Conservation (phyloP, 2,888 invertebrate genomes). For the Sepioteuthis lessoniana region DNA sequence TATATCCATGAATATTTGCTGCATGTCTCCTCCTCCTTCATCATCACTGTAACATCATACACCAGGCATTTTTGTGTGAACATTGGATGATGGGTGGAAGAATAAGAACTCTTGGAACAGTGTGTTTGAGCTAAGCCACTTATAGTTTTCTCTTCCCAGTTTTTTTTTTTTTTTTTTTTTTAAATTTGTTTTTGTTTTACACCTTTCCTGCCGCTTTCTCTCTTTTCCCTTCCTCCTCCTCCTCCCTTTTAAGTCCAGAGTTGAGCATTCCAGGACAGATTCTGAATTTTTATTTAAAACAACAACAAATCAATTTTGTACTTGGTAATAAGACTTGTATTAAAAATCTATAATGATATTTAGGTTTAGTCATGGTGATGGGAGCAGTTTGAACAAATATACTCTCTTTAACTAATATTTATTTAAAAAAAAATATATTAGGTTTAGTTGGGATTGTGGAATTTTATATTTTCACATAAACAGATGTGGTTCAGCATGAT, state of each 20-base stretch:
- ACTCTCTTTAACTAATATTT: not conserved
- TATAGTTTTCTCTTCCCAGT: no score
- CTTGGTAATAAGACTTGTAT: not conserved
- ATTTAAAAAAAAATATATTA: not conserved
- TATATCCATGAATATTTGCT: not conserved
- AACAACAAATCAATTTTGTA: not conserved
- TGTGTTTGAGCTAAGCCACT: not conserved
- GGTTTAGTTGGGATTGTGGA: not conserved
- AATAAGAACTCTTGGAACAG: not conserved
- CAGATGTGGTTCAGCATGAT: not conserved
- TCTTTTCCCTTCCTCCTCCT: not conserved
- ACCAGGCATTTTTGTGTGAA: not conserved
- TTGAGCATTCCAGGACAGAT: slow-evolving; percentile 33
- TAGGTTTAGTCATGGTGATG: not conserved
- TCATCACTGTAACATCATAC: not conserved
- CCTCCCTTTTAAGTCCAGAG: not conserved
- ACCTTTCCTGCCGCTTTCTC: not conserved
- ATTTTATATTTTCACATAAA: not conserved
- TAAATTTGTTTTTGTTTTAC: no score
- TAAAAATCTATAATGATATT: not conserved
- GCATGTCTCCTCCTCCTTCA: not conserved
- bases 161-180: no score
- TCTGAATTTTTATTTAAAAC: not conserved
- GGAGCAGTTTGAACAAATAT: not conserved
- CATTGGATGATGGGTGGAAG: not conserved